Percentiles rank a stretch among this genome's conserved stretches.
Evolutionary conservation across 2,888 invertebrate species (phyloP).

Genomic region (Athalia circularis): DNA sequence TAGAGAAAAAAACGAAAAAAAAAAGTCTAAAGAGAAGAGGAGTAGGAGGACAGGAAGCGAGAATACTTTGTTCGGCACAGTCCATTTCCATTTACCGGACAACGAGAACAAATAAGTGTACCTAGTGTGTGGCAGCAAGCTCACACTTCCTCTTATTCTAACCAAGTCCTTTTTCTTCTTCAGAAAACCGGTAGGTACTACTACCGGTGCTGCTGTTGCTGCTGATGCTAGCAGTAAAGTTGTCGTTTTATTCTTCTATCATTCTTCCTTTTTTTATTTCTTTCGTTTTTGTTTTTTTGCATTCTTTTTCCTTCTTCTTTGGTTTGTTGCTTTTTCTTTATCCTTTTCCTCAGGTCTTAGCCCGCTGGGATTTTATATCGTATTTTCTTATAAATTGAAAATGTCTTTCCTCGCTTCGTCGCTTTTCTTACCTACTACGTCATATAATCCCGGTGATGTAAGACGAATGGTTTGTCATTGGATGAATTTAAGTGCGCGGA

Average conservation of each 20-base stretch:
- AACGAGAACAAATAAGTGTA: conserved; percentile 54
- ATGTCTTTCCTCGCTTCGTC: conserved; percentile 54
- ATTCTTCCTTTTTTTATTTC: too few species aligned
- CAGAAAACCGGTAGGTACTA: too few species aligned
- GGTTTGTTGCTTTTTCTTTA: conserved; percentile 7
- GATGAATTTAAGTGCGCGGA: neutral
- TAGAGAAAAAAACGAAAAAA: too few species aligned
- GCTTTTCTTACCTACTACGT: conserved; percentile 46
- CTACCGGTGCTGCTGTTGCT: too few species aligned
- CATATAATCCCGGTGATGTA: conserved; percentile 63
- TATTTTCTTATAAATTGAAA: conserved; percentile 70
- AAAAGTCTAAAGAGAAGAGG: too few species aligned
- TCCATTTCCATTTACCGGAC: conserved; percentile 52
- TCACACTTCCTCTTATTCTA: neutral
- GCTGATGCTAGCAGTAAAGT: too few species aligned
- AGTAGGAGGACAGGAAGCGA: neutral
- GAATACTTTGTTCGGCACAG: conserved; percentile 14
- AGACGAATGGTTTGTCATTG: conserved; percentile 58
- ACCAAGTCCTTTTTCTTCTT: neutral
- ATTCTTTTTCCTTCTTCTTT: neutral
- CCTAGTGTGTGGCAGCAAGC: neutral
- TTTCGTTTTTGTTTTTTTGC: too few species aligned
- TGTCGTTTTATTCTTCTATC: too few species aligned
- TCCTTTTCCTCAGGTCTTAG: neutral
- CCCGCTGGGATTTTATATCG: conserved; percentile 58